These are phyloP conservation scores for Ciona savignyi DNA, from an alignment of 23 tunicate genomes.

Conservation along the genomic window DNA sequence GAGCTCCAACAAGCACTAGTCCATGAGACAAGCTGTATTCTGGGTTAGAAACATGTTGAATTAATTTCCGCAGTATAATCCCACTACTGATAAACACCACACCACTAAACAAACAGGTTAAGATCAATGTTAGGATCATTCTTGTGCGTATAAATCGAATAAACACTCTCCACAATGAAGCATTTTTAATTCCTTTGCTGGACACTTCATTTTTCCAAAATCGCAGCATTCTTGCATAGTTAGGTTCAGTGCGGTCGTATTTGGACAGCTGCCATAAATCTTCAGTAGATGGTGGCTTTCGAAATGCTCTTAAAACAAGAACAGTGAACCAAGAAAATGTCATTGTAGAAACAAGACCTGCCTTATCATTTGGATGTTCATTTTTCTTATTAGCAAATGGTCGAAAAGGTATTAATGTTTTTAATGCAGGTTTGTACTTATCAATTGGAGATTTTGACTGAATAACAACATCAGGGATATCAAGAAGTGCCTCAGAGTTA, in stretches of 20 bases:
- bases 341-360: slow-evolving; percentile 64
- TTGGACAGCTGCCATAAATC: slow-evolving; percentile 55
- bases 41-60: slow-evolving; percentile 29
- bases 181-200: slow-evolving; percentile 30
- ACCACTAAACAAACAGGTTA: slow-evolving; percentile 12
- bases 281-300: slow-evolving; percentile 27
- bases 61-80: slow-evolving; percentile 29
- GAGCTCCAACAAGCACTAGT: slow-evolving; percentile 14
- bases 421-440: slow-evolving; percentile 47
- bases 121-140: slow-evolving; percentile 20
- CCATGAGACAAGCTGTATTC: slow-evolving; percentile 10
- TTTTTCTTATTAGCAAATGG: slow-evolving; percentile 8
- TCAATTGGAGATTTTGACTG: slow-evolving; percentile 3
- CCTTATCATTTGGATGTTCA: slow-evolving; percentile 62
- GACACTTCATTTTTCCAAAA: slow-evolving; percentile 61
- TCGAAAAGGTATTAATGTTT: slow-evolving; percentile 51
- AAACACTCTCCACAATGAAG: slow-evolving; percentile 42
- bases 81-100: slow-evolving; percentile 43
- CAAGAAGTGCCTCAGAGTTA: neutral
- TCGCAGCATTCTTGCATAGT: slow-evolving; percentile 31
- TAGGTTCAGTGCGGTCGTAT: slow-evolving; percentile 40
- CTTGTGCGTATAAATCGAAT: slow-evolving; percentile 53
- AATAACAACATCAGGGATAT: neutral
- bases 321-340: slow-evolving; percentile 68
- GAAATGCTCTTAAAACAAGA: slow-evolving; percentile 41